phyloP scores from a whole-genome alignment of 2,797 vertebrate species.

The Rhinoraja longicauda region DNA sequence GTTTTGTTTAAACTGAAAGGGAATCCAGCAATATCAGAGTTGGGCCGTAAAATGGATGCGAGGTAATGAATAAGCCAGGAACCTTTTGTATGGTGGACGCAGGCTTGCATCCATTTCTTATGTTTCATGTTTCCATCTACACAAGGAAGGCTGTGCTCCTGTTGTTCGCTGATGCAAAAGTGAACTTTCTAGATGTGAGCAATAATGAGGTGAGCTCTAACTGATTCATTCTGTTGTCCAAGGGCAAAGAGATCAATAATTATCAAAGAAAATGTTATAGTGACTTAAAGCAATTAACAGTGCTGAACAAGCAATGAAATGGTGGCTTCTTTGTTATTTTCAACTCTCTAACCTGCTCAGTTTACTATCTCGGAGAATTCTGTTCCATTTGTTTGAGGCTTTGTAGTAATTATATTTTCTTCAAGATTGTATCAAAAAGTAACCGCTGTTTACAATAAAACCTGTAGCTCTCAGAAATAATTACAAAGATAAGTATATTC shows the following conservation, averaged over 20 bases:
- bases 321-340: not conserved
- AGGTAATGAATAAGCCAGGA: too few relatives aligned
- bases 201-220: not conserved
- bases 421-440: not conserved
- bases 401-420: not conserved
- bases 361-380: not conserved
- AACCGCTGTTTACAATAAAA: not conserved
- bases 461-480: not conserved
- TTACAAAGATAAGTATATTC: too few relatives aligned
- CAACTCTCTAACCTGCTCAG: not conserved
- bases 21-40: too few relatives aligned
- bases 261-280: not conserved
- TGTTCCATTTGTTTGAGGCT: conserved; percentile 6
- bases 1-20: too few relatives aligned
- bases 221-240: not conserved
- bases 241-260: not conserved
- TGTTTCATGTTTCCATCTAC: not conserved
- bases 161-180: not conserved
- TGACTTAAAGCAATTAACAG: not conserved
- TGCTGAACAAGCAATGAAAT: not conserved
- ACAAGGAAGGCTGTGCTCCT: not conserved
- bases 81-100: too few relatives aligned
- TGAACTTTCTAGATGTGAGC: not conserved
- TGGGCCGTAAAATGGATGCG: too few relatives aligned
- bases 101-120: too few relatives aligned